These are phyloP conservation scores for Tetraneura akinire DNA, from an alignment of 1,140 invertebrate genomes.

Conservation along the genomic window DNA sequence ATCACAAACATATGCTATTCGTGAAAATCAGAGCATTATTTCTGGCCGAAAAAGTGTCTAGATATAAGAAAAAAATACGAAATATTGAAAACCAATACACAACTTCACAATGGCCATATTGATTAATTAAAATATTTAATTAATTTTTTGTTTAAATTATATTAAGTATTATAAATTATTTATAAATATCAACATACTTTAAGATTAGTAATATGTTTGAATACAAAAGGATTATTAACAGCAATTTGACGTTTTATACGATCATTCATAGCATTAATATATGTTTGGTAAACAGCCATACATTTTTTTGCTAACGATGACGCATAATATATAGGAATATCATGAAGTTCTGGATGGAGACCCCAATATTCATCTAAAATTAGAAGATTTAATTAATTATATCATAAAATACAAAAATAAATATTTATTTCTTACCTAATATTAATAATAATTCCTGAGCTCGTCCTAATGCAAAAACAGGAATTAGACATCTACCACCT, in stretches of 20 bases:
- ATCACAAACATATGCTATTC: no score
- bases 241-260: constrained; percentile 94
- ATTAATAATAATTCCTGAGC: constrained; percentile 97
- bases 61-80: no score
- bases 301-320: constrained; percentile 99
- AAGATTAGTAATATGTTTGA: constrained; percentile 97
- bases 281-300: constrained; percentile 99
- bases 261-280: constrained; percentile 99
- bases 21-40: no score
- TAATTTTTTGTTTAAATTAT: no score
- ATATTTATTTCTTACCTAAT: constrained; percentile 64
- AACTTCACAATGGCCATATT: no score
- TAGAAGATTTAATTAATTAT: constrained; percentile 50
- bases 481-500: constrained; percentile 96
- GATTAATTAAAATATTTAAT: no score
- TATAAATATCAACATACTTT: constrained; percentile 68
- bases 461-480: constrained; percentile 96
- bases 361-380: constrained; percentile 94
- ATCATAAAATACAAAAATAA: not conserved
- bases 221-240: constrained; percentile 98
- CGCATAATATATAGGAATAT: constrained; percentile 99
- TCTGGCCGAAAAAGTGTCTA: no score
- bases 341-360: constrained; percentile 95
- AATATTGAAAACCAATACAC: no score
- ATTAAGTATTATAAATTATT: no score